Base-by-base conservation (phyloP, 2,797 vertebrate genomes). In the Takifugu ocellatus region DNA sequence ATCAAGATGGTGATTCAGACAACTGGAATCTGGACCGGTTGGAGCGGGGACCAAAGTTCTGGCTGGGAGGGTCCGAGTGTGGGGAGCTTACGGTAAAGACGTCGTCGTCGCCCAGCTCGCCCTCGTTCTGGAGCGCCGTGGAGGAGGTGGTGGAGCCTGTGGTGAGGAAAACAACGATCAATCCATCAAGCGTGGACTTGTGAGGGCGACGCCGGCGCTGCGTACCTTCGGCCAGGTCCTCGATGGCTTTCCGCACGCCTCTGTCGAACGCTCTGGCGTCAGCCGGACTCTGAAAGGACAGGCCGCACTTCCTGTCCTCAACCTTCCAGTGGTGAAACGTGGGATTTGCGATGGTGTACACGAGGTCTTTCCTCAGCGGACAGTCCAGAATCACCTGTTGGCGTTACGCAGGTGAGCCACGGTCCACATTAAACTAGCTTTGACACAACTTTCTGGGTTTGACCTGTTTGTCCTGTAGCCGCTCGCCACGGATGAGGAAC, bases 241-340 rank as follows among this genome's bases (percentile, higher is more conserved):
- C 97, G 2, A 98, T 94, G 53, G 97, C 97, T 88, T 98, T 99
- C 71, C 96, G 93, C 49, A 99, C 95, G 39, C 95, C 97, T 83
- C 96, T 91, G 89, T 99, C 97, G 61, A 99, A 99, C 71, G 97
- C 96, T 75, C 96, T 92, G 51, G 96, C 97, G 0, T 99, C 97
- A 0, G 97, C 96, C 0, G 97, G 97, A 87, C 97, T 97, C 84
- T 97, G 96, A 81, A 99, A 99, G 74, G 96, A 96, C 51, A 99
- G 91, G 64, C 97, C 97, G 7, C 95, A 99, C 84, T 92, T 94
- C 74, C 92, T 92, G 85, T 97, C 94, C 84, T 98, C 95, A 49
- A 99, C 95, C 84, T 94, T 97, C 97, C 97, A 99, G 43, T 99
- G 97, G 88, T 99, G 97, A 89, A 99, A 99, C 9, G 94, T 99